A percentile compares a stretch with the other conserved stretches of the same genome.
These are phyloP conservation scores for Antechinus stuartii DNA, from an alignment of 2,113 vertebrate species.

Conservation along the genomic window DNA sequence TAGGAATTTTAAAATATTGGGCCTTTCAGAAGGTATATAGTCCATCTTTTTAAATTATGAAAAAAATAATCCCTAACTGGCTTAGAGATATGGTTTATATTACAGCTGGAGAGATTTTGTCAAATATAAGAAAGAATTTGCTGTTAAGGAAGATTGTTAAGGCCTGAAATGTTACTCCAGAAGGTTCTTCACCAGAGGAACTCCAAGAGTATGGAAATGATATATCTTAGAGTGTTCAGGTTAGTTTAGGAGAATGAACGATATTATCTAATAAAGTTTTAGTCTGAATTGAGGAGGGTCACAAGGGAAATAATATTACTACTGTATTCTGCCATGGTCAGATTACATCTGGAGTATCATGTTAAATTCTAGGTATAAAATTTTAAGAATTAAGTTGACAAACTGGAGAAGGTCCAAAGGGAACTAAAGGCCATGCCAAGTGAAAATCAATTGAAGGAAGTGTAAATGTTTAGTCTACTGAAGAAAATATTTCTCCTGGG, in stretches of 20 bases:
- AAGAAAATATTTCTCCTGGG: neutral
- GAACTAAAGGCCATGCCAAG: neutral
- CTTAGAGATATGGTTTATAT: neutral
- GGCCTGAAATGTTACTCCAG: neutral
- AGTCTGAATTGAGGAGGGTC: neutral
- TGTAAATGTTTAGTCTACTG: neutral
- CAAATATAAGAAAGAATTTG: neutral
- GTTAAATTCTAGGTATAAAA: neutral
- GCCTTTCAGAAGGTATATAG: conserved; percentile 61
- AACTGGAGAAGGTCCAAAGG: neutral
- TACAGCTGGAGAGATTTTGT: neutral
- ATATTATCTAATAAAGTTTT: neutral
- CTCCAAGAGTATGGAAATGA: neutral
- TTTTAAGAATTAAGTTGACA: neutral
- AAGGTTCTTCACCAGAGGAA: neutral
- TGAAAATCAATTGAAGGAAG: neutral
- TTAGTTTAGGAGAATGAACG: neutral
- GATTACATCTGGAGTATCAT: neutral
- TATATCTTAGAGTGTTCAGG: neutral
- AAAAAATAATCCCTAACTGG: neutral
- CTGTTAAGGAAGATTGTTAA: neutral
- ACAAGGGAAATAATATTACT: neutral
- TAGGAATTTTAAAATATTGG: conserved; percentile 60
- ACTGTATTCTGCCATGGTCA: neutral
- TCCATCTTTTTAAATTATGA: neutral